phyloP scores from a whole-genome alignment of 2,113 vertebrate species.

The Equus przewalskii region DNA sequence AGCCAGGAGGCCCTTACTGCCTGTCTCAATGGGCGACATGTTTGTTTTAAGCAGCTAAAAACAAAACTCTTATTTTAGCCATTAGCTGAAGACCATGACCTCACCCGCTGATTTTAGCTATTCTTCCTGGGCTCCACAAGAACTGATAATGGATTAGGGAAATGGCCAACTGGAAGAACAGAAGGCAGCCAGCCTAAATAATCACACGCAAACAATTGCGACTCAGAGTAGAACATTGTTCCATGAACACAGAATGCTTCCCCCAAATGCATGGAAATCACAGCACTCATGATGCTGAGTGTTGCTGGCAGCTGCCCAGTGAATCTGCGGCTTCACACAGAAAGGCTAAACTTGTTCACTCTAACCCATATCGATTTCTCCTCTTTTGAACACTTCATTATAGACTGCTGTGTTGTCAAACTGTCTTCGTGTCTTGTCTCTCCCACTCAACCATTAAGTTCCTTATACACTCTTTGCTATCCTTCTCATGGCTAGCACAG shows the following conservation, averaged over 20 bases:
- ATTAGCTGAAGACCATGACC: slow-evolving; percentile 15
- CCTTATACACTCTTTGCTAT: background rate
- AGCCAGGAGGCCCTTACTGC: slow-evolving; percentile 14
- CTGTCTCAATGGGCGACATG: background rate
- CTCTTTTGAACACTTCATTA: background rate
- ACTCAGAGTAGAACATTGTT: background rate
- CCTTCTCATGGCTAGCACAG: background rate
- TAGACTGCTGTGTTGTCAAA: background rate
- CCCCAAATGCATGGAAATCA: background rate
- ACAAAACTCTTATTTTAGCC: slow-evolving; percentile 37
- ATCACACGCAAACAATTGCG: background rate
- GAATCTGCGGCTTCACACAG: background rate
- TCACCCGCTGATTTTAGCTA: background rate
- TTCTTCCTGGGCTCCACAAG: slow-evolving; percentile 21
- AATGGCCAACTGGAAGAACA: slow-evolving; percentile 24
- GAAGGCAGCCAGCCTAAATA: background rate
- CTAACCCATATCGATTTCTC: background rate
- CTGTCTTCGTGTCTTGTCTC: background rate
- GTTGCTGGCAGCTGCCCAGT: background rate
- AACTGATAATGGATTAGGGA: slow-evolving; percentile 2
- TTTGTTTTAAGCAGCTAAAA: slow-evolving; percentile 56
- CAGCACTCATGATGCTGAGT: background rate
- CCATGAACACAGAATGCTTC: background rate
- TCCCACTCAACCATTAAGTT: background rate
- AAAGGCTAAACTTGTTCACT: background rate